Base-by-base conservation (phyloP, 1,140 invertebrate genomes). In the Oedothorax gibbosus region DNA sequence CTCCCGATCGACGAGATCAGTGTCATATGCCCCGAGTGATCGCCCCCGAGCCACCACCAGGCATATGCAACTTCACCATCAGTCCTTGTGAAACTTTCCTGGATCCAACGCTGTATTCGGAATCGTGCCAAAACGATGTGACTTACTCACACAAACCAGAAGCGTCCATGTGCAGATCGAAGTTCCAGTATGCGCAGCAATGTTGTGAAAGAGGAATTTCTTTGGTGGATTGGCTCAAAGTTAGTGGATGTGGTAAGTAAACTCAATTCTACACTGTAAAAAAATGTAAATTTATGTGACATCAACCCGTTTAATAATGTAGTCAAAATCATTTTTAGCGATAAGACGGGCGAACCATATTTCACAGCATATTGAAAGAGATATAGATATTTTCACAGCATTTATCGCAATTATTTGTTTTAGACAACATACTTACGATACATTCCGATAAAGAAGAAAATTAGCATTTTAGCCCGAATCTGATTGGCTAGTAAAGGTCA, bases 131-230 rank as follows among this genome's bases (percentile, higher is more conserved):
- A 85, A 91, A 93, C 73, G 93, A 93, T 78, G 87, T 94, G 71
- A 94, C 94, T 87, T 90, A 92, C 88, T 91, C 90, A 86, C 66
- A 89, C 87, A 85, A 89, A 60, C 88, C 87, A 0, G 71, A 84
- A 12, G 84, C 81, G 0, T 90, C 92, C 53, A 90, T 92, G 12
- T 96, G 95, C 88, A 89, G 90, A 12, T 90, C 92, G 0, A 89
- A 96, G 7, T 93, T 93, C 87, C 92, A 93, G 2, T 96, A 96
- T 88, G 94, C 94, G 0, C 92, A 92, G 71, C 93, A 93, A 86
- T 96, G 95, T 87, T 90, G 92, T 35, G 88, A 91, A 21, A 90
- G 91, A 72, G 94, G 93, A 14, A 90, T 96, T 1, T 96, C 95
- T 88, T 89, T 94, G 0, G 89, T 93, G 80, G 78, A 87, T n/a